Evolutionary conservation across 2,113 vertebrate species (phyloP).

Genomic region (Plotosus lineatus): DNA sequence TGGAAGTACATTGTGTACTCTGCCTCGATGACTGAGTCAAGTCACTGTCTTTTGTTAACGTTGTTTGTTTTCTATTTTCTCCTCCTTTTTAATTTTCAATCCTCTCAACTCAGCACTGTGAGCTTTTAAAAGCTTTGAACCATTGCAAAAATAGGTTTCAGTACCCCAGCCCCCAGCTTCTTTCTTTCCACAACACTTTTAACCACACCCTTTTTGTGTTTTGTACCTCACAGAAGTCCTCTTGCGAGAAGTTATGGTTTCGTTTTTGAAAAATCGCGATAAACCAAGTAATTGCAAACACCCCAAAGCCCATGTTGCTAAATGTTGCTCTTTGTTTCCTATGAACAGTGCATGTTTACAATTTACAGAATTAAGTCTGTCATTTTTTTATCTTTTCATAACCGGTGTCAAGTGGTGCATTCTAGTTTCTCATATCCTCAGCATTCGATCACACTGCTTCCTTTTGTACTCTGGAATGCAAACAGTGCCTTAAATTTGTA

Average conservation of each 20-base stretch:
- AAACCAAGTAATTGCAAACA: background rate
- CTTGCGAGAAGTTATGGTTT: background rate
- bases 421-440: background rate
- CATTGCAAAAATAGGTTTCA: too few species aligned
- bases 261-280: background rate
- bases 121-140: too few species aligned
- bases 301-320: background rate
- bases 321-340: background rate
- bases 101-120: background rate
- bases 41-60: background rate
- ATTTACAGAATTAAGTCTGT: background rate
- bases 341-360: background rate
- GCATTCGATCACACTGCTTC: background rate
- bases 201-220: background rate
- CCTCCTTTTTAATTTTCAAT: background rate
- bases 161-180: too few species aligned
- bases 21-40: background rate
- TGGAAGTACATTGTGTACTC: constrained; percentile 2
- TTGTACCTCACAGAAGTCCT: background rate
- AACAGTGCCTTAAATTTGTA: background rate
- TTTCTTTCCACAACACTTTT: background rate
- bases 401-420: background rate
- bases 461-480: constrained; percentile 25
- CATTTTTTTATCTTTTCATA: background rate
- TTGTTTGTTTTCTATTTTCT: background rate